Conservation (phyloP, 2,797 vertebrate species). For the Enteromius argenteus region DNA sequence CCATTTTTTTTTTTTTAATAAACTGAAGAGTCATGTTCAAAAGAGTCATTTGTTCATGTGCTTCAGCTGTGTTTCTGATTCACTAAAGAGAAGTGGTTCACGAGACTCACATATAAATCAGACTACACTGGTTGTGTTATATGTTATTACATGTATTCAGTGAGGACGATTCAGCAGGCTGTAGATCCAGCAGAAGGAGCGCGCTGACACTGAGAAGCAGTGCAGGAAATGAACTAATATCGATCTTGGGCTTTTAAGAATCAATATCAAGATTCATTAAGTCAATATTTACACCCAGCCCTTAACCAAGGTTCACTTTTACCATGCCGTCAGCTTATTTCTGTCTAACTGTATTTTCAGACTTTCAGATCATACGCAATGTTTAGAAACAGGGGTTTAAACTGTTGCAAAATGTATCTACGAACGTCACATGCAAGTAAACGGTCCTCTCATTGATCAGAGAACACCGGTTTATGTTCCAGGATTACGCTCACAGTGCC, state of each 20-base stretch:
- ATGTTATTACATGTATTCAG: neutral
- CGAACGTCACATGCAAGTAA: neutral
- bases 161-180: neutral
- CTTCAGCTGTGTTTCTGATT: neutral
- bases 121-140: neutral
- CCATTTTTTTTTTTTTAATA: neutral
- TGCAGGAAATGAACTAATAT: neutral
- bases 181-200: neutral
- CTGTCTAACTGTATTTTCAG: neutral
- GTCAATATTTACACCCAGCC: constrained; percentile 4
- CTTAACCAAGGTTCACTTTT: neutral
- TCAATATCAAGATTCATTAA: neutral
- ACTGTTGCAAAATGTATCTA: neutral
- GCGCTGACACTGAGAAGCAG: neutral
- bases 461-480: neutral
- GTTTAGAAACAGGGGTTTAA: neutral
- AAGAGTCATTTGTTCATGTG: neutral
- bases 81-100: neutral
- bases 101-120: neutral
- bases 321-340: neutral
- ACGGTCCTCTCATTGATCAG: neutral
- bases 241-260: neutral
- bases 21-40: neutral
- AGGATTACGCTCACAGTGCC: neutral
- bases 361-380: neutral